Base-by-base conservation (phyloP, 2,888 invertebrate species). In the Copidosoma aretas region DNA sequence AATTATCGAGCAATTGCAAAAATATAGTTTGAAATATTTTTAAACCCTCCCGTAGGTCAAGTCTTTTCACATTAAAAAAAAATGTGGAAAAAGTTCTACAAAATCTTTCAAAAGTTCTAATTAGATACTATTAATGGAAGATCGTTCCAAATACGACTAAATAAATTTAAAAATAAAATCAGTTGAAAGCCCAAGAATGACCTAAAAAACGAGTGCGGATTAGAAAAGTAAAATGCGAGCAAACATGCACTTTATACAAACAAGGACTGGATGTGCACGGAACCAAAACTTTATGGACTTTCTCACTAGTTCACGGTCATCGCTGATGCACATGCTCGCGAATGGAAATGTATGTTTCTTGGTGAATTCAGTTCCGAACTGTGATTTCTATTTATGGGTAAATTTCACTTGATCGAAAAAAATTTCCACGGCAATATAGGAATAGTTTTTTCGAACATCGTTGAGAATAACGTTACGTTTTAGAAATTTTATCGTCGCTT, bases 211-310 rank as follows among this genome's bases (percentile, higher is more conserved):
- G 78, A 79, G 80, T 77, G 75, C 76, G 75, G 76, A 77, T 57
- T 79, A 71, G 78, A 80, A 82, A 83, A 81, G 81, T 80, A 82
- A 82, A 82, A 81, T 78, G 79, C 75, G 68, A 75, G 74, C 73
- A 73, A 74, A 75, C 76, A 75, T 73, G 77, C 77, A 76, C 74
- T 73, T 75, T 75, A 71, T 75, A 76, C 74, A 75, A 77, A 76
- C 76, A 75, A 79, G 80, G 71, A 80, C 83, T 83, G 77, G 73
- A 83, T 83, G 82, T 80, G 80, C 82, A 82, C 70, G 78, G 78
- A 77, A 83, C 78, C 83, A 82, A 77, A 83, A 80, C 82, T 77
- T 76, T 41, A 65, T 74, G 66, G 75, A 81, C 81, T 83, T 82
- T 82, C 82, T 77, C 81, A 81, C 77, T 68, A 65, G 73, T 74